A percentile compares a stretch with the other conserved stretches of the same genome.
Conservation (phyloP, 2,113 vertebrate species). For the Pampusana beccarii region DNA sequence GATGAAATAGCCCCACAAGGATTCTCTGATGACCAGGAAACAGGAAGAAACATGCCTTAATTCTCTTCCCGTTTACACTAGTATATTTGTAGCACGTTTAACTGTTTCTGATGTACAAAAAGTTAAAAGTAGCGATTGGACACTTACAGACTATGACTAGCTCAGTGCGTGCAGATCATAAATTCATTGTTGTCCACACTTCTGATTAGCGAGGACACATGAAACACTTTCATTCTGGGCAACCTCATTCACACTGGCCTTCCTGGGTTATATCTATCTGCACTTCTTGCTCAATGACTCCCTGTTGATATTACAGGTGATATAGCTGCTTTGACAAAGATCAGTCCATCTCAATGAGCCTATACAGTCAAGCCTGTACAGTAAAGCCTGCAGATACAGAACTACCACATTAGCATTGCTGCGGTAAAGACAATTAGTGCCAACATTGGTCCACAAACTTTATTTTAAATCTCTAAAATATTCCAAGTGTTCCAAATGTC, state of each 20-base stretch:
- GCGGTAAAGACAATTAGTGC: not conserved
- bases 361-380: not conserved
- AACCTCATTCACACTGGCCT: not conserved
- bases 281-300: not conserved
- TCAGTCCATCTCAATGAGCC: not conserved
- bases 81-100: not conserved
- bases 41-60: not conserved
- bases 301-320: not conserved
- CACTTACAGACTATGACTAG: rapidly evolving
- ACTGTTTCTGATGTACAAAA: not conserved
- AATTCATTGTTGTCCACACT: not conserved
- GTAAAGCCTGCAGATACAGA: not conserved
- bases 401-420: not conserved
- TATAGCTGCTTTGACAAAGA: not conserved
- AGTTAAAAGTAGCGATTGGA: not conserved
- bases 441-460: not conserved
- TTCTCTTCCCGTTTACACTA: not conserved
- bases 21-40: not conserved
- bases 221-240: not conserved
- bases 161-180: not conserved
- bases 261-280: not conserved
- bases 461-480: not conserved
- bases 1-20: not conserved
- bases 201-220: not conserved
- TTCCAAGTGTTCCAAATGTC: not conserved